Evolutionary conservation across 1,140 invertebrate species (phyloP).

Genomic region (Meteorus sp.): DNA sequence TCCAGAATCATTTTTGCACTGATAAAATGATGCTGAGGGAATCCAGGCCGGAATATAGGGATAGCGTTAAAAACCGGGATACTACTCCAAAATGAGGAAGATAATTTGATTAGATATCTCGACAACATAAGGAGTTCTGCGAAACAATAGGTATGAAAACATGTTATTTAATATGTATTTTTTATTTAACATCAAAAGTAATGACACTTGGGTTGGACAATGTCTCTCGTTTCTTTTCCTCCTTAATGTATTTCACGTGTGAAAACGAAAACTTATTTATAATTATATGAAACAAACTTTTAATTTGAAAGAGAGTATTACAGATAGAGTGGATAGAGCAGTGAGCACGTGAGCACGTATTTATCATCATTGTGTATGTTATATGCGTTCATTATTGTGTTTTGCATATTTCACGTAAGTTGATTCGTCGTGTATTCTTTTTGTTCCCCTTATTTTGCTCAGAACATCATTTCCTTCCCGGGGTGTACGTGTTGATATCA

Average conservation of each 20-base stretch:
- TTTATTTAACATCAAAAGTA: conserved; percentile 60
- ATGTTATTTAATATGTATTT: conserved; percentile 56
- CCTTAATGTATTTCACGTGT: conserved; percentile 37
- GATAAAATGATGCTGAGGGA: too few relatives aligned
- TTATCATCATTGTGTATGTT: conserved; percentile 26
- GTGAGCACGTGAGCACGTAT: conserved; percentile 28
- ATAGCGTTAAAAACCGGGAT: too few relatives aligned
- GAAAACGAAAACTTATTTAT: conserved; percentile 54
- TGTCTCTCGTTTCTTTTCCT: conserved; percentile 51
- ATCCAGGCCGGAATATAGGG: too few relatives aligned
- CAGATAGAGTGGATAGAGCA: conserved; percentile 41
- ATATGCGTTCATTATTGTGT: conserved; percentile 10
- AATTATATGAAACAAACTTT: conserved; percentile 53
- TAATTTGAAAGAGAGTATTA: conserved; percentile 48
- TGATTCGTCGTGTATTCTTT: background rate
- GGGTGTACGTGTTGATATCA: too few relatives aligned
- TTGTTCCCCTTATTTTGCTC: too few relatives aligned
- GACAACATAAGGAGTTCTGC: too few relatives aligned
- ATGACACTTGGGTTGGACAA: conserved; percentile 59
- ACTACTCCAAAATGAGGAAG: too few relatives aligned
- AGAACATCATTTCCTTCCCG: too few relatives aligned
- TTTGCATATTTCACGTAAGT: conserved; percentile 13
- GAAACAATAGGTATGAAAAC: conserved; percentile 13
- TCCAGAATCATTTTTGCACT: too few relatives aligned
- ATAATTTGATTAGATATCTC: too few relatives aligned